These are phyloP conservation scores for Emydura subglobosa DNA, from an alignment of 2,113 vertebrate genomes.

Conservation along the genomic window DNA sequence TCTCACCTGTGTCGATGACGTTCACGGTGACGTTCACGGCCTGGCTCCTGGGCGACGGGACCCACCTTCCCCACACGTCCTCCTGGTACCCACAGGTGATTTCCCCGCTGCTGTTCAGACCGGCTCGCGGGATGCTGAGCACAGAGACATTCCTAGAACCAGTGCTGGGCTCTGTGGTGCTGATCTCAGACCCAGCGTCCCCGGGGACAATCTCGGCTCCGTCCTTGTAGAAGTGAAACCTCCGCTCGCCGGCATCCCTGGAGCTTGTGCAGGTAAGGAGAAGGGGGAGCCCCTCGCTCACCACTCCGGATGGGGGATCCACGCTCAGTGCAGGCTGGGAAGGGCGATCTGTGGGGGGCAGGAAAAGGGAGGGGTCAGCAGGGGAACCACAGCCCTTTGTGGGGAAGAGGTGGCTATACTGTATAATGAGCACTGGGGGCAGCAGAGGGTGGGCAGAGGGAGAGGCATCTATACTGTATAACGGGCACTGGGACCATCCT, in stretches of 20 bases:
- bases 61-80: neutral
- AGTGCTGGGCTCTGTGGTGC: neutral
- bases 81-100: neutral
- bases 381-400: too few species aligned
- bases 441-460: too few species aligned
- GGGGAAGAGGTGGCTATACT: too few species aligned
- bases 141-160: neutral
- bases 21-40: neutral
- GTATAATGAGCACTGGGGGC: too few species aligned
- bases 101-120: neutral
- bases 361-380: too few species aligned
- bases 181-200: neutral
- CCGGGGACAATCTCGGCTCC: fast-evolving
- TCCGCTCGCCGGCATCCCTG: fast-evolving
- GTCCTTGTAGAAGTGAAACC: neutral
- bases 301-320: neutral
- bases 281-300: neutral
- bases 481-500: too few species aligned
- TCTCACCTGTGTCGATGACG: neutral
- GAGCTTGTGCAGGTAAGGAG: fast-evolving
- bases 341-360: neutral
- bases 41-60: neutral
- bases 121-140: fast-evolving
- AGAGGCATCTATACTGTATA: too few species aligned
- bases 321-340: neutral